Base-by-base conservation (phyloP, 2,888 invertebrate genomes). In the Spicauda simplicius region DNA sequence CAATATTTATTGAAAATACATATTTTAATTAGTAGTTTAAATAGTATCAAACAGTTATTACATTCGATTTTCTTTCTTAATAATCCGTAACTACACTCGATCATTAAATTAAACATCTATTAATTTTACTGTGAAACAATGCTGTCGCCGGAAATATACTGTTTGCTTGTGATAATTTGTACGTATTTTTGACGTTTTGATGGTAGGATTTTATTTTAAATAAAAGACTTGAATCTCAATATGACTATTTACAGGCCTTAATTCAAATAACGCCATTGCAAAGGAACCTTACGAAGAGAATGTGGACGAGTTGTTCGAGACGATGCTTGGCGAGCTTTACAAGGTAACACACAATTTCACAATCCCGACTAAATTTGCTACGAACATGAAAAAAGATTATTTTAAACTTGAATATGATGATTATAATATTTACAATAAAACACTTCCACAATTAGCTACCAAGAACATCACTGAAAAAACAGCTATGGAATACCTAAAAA, bases 401-500 rank as follows among this genome's bases (percentile, higher is more conserved):
- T 5, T 25, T 20, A 60, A 12, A 11, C 25, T 11, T 48, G 8
- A 16, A 0, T 48, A 48, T 48, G 16, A 48, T 14, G 16, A 48
- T 5, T n/a, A 16, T 16, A 48, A 48, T 48, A 16, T 6, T 16
- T 16, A 16, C 16, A 48, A 48, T n/a, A 48, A 12, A 2, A 16
- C 1, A 16, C 4, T 48, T 5, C 48, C n/a, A 12, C 16, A 16
- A 48, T 16, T 48, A 12, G n/a, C 25, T 65, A 6, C 63, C 25
- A 61, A 48, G 57, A 5, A 41, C 61, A 2, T 30, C 60, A 3
- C 55, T 48, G 1, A 10, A 0, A 76, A 75, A 20, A 19, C 66
- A n/a, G 69, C 74, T n/a, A 25, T 25, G 25, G 61, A 69, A 48
- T 61, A 75, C 6, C 25, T 25, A 4, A 25, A 25, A 25, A 55